Conservation (phyloP, 1,140 invertebrate species). For the Drosophila nikananu region DNA sequence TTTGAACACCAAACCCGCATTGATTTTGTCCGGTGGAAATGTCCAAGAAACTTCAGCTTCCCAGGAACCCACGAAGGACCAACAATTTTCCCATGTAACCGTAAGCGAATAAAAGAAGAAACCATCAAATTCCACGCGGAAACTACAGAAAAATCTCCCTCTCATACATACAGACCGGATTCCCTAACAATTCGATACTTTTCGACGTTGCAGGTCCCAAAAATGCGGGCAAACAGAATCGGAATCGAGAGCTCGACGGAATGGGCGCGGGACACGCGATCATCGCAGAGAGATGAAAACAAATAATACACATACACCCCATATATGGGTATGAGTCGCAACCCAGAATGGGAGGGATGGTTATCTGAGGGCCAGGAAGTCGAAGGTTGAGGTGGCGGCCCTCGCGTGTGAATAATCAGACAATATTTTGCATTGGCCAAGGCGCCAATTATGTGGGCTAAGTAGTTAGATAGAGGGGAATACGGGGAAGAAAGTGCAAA, state of each 20-base stretch:
- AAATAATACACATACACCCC: slow-evolving; percentile 63
- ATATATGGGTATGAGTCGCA: slow-evolving; percentile 48
- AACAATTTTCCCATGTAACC: slow-evolving; percentile 55
- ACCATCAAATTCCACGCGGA: slow-evolving; percentile 44
- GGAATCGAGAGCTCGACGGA: slow-evolving; percentile 36
- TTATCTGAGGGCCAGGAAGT: slow-evolving; percentile 21
- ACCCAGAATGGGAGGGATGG: slow-evolving; percentile 41
- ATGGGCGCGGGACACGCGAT: slow-evolving; percentile 67
- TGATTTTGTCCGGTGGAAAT: slow-evolving; percentile 21
- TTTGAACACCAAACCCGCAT: slow-evolving; percentile 54
- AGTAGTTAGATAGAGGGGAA: slow-evolving; percentile 12
- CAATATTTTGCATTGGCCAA: slow-evolving; percentile 75
- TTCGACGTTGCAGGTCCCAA: slow-evolving; percentile 66
- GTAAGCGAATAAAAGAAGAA: slow-evolving; percentile 28
- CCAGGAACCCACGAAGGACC: slow-evolving; percentile 56
- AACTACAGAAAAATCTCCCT: slow-evolving; percentile 61
- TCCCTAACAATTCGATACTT: slow-evolving; percentile 75
- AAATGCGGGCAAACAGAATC: slow-evolving; percentile 74
- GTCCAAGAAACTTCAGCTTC: slow-evolving; percentile 35
- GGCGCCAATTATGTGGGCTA: slow-evolving; percentile 71
- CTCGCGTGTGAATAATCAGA: slow-evolving; percentile 70
- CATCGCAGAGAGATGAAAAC: slow-evolving; percentile 51
- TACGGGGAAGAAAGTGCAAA: background rate
- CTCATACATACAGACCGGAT: slow-evolving; percentile 20
- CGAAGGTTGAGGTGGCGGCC: slow-evolving; percentile 1